These are phyloP conservation scores for Scaptomyza polygonia DNA, from an alignment of 2,888 invertebrate species.

Conservation along the genomic window DNA sequence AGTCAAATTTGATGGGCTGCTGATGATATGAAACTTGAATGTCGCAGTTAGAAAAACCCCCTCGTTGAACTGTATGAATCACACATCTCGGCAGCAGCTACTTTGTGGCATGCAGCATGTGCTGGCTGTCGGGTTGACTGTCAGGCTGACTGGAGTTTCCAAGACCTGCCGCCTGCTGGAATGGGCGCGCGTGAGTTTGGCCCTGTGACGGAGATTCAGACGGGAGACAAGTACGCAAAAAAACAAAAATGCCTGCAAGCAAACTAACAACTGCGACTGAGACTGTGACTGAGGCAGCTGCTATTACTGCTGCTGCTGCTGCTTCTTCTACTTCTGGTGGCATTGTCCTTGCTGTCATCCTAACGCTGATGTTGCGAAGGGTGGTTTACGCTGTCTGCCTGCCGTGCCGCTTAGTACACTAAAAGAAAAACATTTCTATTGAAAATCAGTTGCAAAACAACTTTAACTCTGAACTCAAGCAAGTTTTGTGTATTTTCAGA, in stretches of 20 bases:
- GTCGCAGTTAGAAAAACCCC: slow-evolving; percentile 18
- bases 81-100: slow-evolving; percentile 30
- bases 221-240: slow-evolving; percentile 72
- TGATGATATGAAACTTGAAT: slow-evolving; percentile 10
- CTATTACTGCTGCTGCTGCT: slow-evolving; percentile 21
- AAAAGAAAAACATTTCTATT: background rate
- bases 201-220: slow-evolving; percentile 55
- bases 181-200: slow-evolving; percentile 67
- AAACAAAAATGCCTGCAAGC: slow-evolving; percentile 65
- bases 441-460: too few species aligned
- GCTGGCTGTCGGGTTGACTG: slow-evolving; percentile 17
- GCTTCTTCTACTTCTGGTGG: slow-evolving; percentile 59
- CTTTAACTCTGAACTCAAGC: too few species aligned
- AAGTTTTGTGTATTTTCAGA: too few species aligned
- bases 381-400: slow-evolving; percentile 65
- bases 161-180: slow-evolving; percentile 26
- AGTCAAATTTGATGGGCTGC: slow-evolving; percentile 5
- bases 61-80: slow-evolving; percentile 52
- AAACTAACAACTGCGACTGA: slow-evolving; percentile 54
- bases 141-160: slow-evolving; percentile 2
- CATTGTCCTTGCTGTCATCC: slow-evolving; percentile 69
- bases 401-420: slow-evolving; percentile 51
- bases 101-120: slow-evolving; percentile 34
- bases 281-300: slow-evolving; percentile 31
- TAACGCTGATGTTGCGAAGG: slow-evolving; percentile 50